phyloP scores from a whole-genome alignment of 2,888 invertebrate species.

The Noctua comes region DNA sequence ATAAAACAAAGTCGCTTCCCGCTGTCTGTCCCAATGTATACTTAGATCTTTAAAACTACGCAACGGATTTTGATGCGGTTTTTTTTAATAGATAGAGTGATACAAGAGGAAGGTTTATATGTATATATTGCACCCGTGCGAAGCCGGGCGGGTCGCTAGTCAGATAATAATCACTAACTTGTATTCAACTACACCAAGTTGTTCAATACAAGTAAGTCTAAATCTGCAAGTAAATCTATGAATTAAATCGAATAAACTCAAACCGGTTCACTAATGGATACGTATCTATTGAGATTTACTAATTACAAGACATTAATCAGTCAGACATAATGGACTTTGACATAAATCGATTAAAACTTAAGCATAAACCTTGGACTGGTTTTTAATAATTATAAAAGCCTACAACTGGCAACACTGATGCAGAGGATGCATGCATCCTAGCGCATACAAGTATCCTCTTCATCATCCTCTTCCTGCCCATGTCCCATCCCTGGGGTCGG shows the following conservation, averaged over 20 bases:
- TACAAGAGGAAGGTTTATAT: too few relatives aligned
- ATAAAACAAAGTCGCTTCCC: too few relatives aligned
- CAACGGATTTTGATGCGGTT: too few relatives aligned
- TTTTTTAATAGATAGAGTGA: too few relatives aligned
- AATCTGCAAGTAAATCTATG: not conserved
- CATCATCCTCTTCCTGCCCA: too few relatives aligned
- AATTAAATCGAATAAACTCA: constrained; percentile 3
- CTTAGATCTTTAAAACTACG: too few relatives aligned
- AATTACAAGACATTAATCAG: constrained; percentile 27
- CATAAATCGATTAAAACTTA: constrained; percentile 4
- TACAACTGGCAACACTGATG: not conserved
- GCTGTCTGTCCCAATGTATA: too few relatives aligned
- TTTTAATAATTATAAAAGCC: not conserved
- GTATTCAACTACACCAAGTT: not conserved
- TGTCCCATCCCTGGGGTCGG: too few relatives aligned
- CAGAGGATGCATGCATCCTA: too few relatives aligned
- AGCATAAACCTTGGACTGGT: not conserved
- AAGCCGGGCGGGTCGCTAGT: too few relatives aligned
- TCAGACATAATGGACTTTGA: constrained; percentile 22
- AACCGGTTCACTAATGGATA: constrained; percentile 15
- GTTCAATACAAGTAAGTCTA: not conserved
- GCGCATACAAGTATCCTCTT: too few relatives aligned
- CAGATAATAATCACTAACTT: not conserved
- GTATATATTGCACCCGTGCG: too few relatives aligned
- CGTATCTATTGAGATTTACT: constrained; percentile 19